Percentiles rank a stretch among this genome's conserved stretches.
phyloP scores from a whole-genome alignment of 2,888 invertebrate genomes.

The Drosophila infuscata region DNA sequence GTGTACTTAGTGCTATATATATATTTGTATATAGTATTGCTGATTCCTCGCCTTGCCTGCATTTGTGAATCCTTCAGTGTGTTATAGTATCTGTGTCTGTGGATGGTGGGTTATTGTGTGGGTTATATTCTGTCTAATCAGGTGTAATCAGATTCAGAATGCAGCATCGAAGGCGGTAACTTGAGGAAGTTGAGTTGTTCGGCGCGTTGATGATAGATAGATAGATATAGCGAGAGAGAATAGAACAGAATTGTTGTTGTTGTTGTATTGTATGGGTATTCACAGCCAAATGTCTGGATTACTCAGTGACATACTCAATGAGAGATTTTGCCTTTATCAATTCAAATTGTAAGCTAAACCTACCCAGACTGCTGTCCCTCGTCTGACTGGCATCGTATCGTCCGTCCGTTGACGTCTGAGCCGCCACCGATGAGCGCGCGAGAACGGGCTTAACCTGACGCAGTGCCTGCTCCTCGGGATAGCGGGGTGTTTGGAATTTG shows the following conservation, averaged over 20 bases:
- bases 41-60: slow-evolving; percentile 49
- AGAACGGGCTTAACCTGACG: slow-evolving; percentile 82
- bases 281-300: slow-evolving; percentile 61
- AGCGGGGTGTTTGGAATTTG: slow-evolving; percentile 85
- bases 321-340: slow-evolving; percentile 6
- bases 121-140: neutral
- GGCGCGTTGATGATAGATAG: slow-evolving; percentile 28
- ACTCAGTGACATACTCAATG: slow-evolving; percentile 39
- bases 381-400: slow-evolving; percentile 81
- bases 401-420: slow-evolving; percentile 69
- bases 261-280: slow-evolving; percentile 29
- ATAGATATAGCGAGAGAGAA: slow-evolving; percentile 48
- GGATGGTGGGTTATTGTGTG: slow-evolving; percentile 39
- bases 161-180: slow-evolving; percentile 71
- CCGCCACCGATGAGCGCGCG: slow-evolving; percentile 72
- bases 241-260: slow-evolving; percentile 44
- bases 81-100: slow-evolving; percentile 43
- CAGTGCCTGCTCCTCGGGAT: slow-evolving; percentile 84
- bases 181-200: slow-evolving; percentile 37
- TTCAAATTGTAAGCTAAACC: slow-evolving; percentile 37
- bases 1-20: slow-evolving; percentile 17
- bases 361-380: slow-evolving; percentile 85
- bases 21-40: neutral
- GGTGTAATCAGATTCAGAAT: slow-evolving; percentile 67
- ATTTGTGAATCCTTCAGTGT: slow-evolving; percentile 39